Percentiles rank a stretch among this genome's conserved stretches.
Evolutionary conservation across 2,797 vertebrate genomes (phyloP).

Genomic region (Toxotes lorentzi): DNA sequence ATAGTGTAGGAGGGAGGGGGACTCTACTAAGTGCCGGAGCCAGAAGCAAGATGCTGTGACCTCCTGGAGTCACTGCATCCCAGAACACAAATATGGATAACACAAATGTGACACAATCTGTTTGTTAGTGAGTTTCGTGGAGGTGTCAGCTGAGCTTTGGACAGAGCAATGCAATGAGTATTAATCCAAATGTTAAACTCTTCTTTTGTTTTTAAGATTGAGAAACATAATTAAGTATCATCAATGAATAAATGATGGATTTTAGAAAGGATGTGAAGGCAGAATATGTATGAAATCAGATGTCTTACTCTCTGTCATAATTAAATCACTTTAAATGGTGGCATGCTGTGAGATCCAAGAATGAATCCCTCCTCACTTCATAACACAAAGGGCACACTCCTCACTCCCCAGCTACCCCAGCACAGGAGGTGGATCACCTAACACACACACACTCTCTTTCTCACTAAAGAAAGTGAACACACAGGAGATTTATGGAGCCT

Average conservation of each 20-base stretch:
- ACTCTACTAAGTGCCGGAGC: no score
- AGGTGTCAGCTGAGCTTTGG: no score
- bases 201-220: no score
- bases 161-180: not conserved
- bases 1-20: no score
- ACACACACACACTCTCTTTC: not conserved
- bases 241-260: not conserved
- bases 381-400: slow-evolving; percentile 57
- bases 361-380: not conserved
- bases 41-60: no score
- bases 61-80: not conserved
- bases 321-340: slow-evolving; percentile 9
- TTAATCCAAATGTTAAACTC: not conserved
- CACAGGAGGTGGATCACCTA: not conserved
- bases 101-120: not conserved
- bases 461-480: slow-evolving; percentile 20
- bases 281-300: not conserved
- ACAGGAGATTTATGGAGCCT: slow-evolving; percentile 44
- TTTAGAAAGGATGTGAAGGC: not conserved
- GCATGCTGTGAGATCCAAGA: slow-evolving; percentile 6
- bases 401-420: slow-evolving; percentile 5
- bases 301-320: not conserved
- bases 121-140: no score
- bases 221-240: no score
- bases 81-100: not conserved